Evolutionary conservation across 2,888 invertebrate genomes (phyloP), one percentile per base, ranked within the genome.

Genomic region (Cepaea hortensis): DNA sequence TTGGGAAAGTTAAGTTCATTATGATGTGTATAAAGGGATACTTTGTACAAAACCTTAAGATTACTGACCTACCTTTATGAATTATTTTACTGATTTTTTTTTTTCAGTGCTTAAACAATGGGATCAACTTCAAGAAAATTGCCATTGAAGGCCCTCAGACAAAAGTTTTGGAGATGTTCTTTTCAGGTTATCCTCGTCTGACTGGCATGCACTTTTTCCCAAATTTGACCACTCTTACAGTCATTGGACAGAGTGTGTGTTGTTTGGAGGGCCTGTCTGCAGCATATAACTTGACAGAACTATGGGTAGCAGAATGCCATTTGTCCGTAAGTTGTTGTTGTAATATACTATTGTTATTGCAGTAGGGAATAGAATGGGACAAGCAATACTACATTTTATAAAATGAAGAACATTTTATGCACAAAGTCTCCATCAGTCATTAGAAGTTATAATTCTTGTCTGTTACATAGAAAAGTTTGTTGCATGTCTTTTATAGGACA

Each of bases 111-210:
- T 82, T 89, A 23, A 91, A 89, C 82, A 94, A 94, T 93, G 94
- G 94, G 62, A 87, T 94, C 70, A 92, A 88, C 85, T 92, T 90
- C 88, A 89, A 87, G 85, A 91, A 91, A 65, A 81, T 94, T 72
- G 87, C 86, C 79, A 90, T 89, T 35, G 93, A 94, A 61, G 92
- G 92, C 3, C 89, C 87, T 61, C 90, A 90, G 61, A 90, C 92
- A 61, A 87, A 90, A n/a, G 84, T 90, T 15, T 84, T 94, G 85
- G 94, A 94, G 89, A 93, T 94, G 91, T 94, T 94, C 89, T 94
- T 94, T 90, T 93, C 93, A 61, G 94, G 94, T 3, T 93, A 91
- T 89, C 93, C 94, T 5, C 90, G 91, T 76, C 91, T 94, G 61
- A 88, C 92, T 50, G 93, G 93, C 50, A 90, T 94, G 85, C 89